Conservation (phyloP, 2,113 vertebrate species). For the Mesembrinibis cayennensis region DNA sequence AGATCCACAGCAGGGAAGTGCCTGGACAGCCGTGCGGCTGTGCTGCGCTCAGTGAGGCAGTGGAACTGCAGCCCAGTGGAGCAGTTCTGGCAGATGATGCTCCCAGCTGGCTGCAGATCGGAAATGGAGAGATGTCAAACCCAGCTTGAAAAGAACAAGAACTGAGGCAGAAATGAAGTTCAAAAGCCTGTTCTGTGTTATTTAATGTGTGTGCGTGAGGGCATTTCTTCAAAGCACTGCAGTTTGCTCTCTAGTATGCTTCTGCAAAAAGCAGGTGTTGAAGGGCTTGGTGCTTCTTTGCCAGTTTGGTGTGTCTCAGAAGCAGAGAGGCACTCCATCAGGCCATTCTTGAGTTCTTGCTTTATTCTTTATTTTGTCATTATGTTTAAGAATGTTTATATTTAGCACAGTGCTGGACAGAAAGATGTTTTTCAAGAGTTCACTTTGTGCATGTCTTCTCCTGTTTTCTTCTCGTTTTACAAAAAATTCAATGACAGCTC, state of each 20-base stretch:
- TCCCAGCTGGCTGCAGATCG: background rate
- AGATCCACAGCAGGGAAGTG: background rate
- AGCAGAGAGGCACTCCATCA: background rate
- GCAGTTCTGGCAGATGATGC: background rate
- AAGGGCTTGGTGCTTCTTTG: background rate
- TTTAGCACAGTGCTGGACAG: background rate
- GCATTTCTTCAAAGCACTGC: background rate
- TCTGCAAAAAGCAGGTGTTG: background rate
- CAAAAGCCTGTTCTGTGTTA: background rate
- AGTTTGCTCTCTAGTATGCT: background rate
- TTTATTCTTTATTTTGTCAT: background rate
- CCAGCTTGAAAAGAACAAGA: background rate
- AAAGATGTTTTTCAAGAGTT: background rate
- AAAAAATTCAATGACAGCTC: background rate
- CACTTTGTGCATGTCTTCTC: background rate
- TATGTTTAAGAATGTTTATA: background rate
- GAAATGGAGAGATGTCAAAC: background rate
- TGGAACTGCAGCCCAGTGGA: background rate
- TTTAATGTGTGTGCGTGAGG: background rate
- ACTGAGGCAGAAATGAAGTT: background rate
- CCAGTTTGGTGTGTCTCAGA: too few species aligned
- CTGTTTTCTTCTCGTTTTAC: background rate
- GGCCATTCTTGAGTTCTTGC: background rate
- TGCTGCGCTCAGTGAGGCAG: background rate
- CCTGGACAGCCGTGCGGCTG: fast-evolving